Base-by-base conservation (phyloP, 2,888 invertebrate genomes). In the Microchrysa polita region DNA sequence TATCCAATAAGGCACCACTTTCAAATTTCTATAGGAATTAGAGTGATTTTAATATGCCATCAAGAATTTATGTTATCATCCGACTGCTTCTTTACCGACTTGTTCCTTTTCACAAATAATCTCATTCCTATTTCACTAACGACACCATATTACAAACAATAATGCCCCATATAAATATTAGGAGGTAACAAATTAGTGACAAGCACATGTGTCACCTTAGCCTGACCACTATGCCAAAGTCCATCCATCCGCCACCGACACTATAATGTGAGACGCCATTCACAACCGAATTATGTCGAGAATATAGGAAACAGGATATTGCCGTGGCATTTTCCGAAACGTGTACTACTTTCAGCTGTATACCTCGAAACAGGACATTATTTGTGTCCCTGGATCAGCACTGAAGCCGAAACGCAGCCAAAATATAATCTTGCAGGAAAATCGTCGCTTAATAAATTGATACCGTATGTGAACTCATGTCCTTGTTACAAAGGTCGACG, bases 401-500 rank as follows among this genome's bases (percentile, higher is more conserved):
- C 40, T 34, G 18, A 67, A 55, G 10, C 53, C 69, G 23, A 57
- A 40, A 55, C n/a, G 27, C 7, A 34, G 27, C 22, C 22, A 52
- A 67, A 55, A 69, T 40, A 40, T 69, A 69, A 69, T 69, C 69
- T 57, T 57, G 40, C n/a, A 69, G 42, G 42, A 57, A 22, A 65
- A 65, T 65, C 69, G 20, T 34, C 42, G 69, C 69, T 61, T 23
- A 72, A 72, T 57, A 72, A 72, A 72, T 72, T 72, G 72, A 72
- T 72, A 59, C 52, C 61, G 40, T 48, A 72, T 60, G 60, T 60
- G 53, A 27, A 2, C 16, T 12, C 48, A 48, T 65, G 20, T 65
- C 65, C 67, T 67, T 67, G 67, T 67, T 67, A 67, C 65, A 65
- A 27, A 57, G 72, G 59, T 72, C 72, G 60, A 71, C 57, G 71